Base-by-base conservation (phyloP, 2,888 invertebrate species). In the Creontiades dilutus region DNA sequence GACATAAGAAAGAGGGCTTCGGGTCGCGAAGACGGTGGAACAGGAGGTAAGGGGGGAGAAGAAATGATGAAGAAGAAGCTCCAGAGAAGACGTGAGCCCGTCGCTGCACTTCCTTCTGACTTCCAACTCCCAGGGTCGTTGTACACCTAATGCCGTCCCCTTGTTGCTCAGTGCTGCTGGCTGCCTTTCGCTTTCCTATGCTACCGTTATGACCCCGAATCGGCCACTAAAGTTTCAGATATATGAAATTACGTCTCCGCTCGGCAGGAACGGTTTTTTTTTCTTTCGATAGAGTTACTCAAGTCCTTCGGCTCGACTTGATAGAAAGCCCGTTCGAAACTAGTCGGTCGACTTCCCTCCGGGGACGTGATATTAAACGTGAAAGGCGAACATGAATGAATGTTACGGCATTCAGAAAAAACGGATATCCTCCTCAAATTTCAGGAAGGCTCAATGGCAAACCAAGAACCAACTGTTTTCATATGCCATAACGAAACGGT, bases 141-240 rank as follows among this genome's bases (percentile, higher is more conserved):
- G 82, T 82, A 48, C 82, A 82, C 52, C 82, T 82, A 52, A 82
- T 82, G 82, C 52, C 82, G 52, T 82, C 82, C 37, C 37, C 37
- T 52, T 47, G 82, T 82, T 82, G 82, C 52, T 82, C 16, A 46
- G 37, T 4, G 37, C 37, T 37, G 37, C 37, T 37, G 37, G 37
- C 37, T 12, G 48, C 82, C 82, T 82, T 82, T 82, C 82, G n/a
- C 82, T 82, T 82, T 82, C 82, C 52, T 82, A n/a, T 19, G 82
- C 82, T 82, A 82, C 82, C 82, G 82, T 82, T 82, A 82, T 82
- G 82, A 82, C 82, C 82, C 82, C 48, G 78, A 78, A 78, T 78
- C 78, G 46, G 28, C 78, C 46, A 78, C 78, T 47, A 47, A 47
- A 47, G 46, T 78, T 78, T 78, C 78, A 46, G 78, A 78, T 78